Base-by-base conservation (phyloP, 2,113 vertebrate species). In the Macrotis lagotis region DNA sequence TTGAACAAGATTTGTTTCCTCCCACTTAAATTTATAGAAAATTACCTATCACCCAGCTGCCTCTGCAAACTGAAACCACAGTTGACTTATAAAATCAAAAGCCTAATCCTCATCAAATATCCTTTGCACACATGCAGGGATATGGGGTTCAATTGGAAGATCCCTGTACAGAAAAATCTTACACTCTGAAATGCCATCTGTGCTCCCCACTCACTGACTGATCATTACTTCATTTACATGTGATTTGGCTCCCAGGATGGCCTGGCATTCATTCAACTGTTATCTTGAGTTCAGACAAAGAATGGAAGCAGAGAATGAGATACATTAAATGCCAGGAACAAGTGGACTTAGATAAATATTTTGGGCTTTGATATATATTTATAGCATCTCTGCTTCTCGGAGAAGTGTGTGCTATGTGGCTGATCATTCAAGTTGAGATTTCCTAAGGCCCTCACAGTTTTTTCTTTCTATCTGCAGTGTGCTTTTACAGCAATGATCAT, bases 11-110 rank as follows among this genome's bases (percentile, higher is more conserved):
- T 96, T 97, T 95, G 44, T 96, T 92, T 94, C 44, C 95, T 93
- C 90, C 91, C 91, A 93, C 95, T 94, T 92, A 96, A 96, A 96
- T 95, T 93, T 96, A 91, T 93, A 90, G 97, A 83, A 90, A 51
- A 51, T 94, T 90, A 49, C 92, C 55, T 90, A 16, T 91, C 92
- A 95, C 92, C 89, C 93, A 50, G 11, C 47, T 92, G 52, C 49
- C 95, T 95, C 90, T 89, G 52, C 92, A 96, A 95, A 94, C 74
- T 50, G 50, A 94, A 97, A 95, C 25, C n/a, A 53, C 92, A 48
- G 44, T 94, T 90, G 89, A 92, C 91, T 95, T 95, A 95, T 92
- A 93, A 93, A 96, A 94, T 92, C n/a, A 90, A 90, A 90, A 95
- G 92, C 89, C 28, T 55, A 89, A 95, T 50, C 26, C 51, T 91